phyloP scores from a whole-genome alignment of 2,797 vertebrate species.

The Sciurus carolinensis region DNA sequence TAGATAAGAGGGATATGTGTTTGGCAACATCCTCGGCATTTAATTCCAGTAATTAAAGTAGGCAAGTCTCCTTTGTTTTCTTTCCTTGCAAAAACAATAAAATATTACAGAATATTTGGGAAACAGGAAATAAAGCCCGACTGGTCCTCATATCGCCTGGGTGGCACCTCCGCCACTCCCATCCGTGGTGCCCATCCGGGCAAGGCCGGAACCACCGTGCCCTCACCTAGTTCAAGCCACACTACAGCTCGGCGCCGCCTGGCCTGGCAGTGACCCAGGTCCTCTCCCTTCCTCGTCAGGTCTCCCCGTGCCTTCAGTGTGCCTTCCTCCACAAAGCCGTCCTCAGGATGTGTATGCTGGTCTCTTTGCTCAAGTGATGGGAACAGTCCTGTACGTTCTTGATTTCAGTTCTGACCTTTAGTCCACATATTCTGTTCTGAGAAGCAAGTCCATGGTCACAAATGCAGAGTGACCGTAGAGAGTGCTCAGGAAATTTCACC shows the following conservation, averaged over 20 bases:
- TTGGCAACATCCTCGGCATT: slow-evolving; percentile 77
- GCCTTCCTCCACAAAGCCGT: not conserved
- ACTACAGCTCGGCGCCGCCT: not conserved
- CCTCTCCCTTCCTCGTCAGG: accelerated
- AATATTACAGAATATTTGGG: slow-evolving; percentile 64
- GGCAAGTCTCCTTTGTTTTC: slow-evolving; percentile 77
- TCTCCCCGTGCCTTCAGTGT: not conserved
- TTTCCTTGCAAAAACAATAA: slow-evolving; percentile 71
- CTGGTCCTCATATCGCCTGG: not conserved
- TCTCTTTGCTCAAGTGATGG: not conserved
- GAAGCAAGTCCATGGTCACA: not conserved
- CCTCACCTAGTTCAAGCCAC: not conserved
- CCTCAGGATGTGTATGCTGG: not conserved
- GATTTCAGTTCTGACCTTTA: not conserved
- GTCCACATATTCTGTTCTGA: not conserved
- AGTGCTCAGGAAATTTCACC: not conserved
- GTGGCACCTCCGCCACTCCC: too few species aligned
- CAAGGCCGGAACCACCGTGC: not conserved
- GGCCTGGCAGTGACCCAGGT: not conserved
- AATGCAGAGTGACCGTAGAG: not conserved
- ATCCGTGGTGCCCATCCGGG: not conserved
- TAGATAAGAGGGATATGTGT: slow-evolving; percentile 79
- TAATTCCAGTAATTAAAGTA: slow-evolving; percentile 81
- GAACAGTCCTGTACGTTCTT: not conserved
- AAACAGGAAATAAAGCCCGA: slow-evolving; percentile 3